Evolutionary conservation across 2,113 vertebrate genomes (phyloP), one percentile per base, ranked within the genome.

Genomic region (Salvelinus namaycush): DNA sequence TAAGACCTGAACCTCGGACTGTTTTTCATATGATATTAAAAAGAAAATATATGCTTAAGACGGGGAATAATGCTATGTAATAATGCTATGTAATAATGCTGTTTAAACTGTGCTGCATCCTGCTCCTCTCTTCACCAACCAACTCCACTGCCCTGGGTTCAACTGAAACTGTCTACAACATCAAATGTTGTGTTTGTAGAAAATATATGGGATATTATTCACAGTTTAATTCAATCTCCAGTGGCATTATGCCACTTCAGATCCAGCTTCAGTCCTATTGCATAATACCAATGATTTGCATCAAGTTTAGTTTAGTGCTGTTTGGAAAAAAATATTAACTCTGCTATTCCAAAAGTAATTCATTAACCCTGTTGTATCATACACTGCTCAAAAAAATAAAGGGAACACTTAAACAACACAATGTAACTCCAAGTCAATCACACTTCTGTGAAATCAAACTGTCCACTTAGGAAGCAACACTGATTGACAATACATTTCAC

Each of bases 31-130:
- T 26, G 12, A 84, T 75, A 24, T 76, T 24, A 76, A 12, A 69
- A 83, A 73, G 44, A 11, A 24, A 77, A 76, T 82, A 76, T 24
- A 62, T 79, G 82, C 78, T 92, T 87, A 79, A 84, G 68, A 84
- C 62, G 85, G 60, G 74, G 29, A 77, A 79, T 79, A 78, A 83
- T 87, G 9, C 39, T 44, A 11, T 12, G 48, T 81, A 77, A 79
- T 79, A 78, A 83, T 87, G 9, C 39, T 44, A 44, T 12, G 51
- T 81, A 12, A 31, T 27, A 26, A 77, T 18, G 51, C 51, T 54
- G 68, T 75, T 80, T 77, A 14, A 77, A 39, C 86, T 91, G 77
- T 80, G 81, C 71, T 89, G 88, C 84, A 88, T 57, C 24, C 74
- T 31, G 14, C 54, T 68, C 73, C 72, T 49, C 70, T 39, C 18